phyloP scores from a whole-genome alignment of 1,140 invertebrate species.

The Rhagoletis pomonella region DNA sequence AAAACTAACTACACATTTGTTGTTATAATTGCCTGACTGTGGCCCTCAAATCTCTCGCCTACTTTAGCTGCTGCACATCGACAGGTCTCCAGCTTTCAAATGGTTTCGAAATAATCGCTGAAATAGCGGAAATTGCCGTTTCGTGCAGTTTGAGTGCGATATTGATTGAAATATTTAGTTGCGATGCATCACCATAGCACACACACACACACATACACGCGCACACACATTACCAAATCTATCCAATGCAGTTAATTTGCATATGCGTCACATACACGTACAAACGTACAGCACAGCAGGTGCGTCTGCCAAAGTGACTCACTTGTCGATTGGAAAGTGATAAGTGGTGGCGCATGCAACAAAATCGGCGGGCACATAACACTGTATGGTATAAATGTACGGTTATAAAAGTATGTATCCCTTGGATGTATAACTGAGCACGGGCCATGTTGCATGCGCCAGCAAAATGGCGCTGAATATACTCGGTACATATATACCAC shows the following conservation, averaged over 20 bases:
- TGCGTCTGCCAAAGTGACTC: too few species aligned
- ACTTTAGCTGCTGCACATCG: not conserved
- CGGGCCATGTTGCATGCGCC: not conserved
- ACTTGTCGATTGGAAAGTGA: too few species aligned
- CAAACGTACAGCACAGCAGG: not conserved
- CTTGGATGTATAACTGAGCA: too few species aligned
- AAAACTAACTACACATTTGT: not conserved
- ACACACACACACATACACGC: not conserved
- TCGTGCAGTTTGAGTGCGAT: not conserved
- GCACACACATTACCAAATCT: too few species aligned
- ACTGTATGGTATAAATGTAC: not conserved
- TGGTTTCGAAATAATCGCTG: not conserved
- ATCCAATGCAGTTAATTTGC: too few species aligned
- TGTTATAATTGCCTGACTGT: not conserved
- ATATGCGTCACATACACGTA: not conserved
- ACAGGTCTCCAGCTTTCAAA: not conserved
- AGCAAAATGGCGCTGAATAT: not conserved
- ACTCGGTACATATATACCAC: too few species aligned
- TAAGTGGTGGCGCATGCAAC: too few species aligned
- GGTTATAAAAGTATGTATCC: not conserved
- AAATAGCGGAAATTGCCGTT: not conserved
- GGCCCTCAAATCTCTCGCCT: not conserved
- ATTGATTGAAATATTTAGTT: constrained; percentile 24
- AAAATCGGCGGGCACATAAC: too few species aligned
- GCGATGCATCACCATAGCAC: not conserved